A percentile compares a stretch with the other conserved stretches of the same genome.
Evolutionary conservation across 2,888 invertebrate genomes (phyloP).

Genomic region (Malachius bipustulatus): DNA sequence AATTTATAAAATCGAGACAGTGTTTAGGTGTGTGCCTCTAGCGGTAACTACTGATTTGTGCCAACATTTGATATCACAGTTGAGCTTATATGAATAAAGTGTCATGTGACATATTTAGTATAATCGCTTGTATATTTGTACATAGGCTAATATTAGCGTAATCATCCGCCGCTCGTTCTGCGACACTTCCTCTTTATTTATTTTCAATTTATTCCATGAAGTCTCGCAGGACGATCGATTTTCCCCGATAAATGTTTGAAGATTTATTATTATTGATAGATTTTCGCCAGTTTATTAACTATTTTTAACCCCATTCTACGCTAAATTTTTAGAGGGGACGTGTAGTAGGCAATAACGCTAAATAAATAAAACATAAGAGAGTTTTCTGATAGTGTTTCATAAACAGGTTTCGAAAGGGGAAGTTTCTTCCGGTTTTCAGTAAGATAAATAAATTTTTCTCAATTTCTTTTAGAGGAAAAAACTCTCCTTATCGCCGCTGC

Average conservation of each 20-base stretch:
- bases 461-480: too few species aligned
- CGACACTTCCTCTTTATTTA: not conserved
- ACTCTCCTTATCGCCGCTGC: too few species aligned
- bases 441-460: too few species aligned
- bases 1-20: constrained; percentile 9
- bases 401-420: too few species aligned
- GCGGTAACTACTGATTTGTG: constrained; percentile 30
- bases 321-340: constrained; percentile 29
- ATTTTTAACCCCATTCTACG: constrained; percentile 25
- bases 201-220: not conserved
- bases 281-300: constrained; percentile 29
- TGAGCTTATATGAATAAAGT: constrained; percentile 26
- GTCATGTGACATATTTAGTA: constrained; percentile 35
- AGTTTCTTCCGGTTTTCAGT: too few species aligned
- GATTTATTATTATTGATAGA: constrained; percentile 26
- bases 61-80: constrained; percentile 29
- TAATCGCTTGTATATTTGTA: constrained; percentile 37
- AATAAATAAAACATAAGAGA: constrained; percentile 1
- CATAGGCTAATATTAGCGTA: constrained; percentile 30
- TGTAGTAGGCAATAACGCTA: constrained; percentile 34
- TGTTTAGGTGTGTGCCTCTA: constrained; percentile 28
- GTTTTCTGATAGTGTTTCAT: not conserved
- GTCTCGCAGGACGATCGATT: not conserved
- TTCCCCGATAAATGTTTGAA: constrained; percentile 27
- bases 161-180: not conserved